Base-by-base conservation (phyloP, 2,113 vertebrate species). In the Prochilodus magdalenae region DNA sequence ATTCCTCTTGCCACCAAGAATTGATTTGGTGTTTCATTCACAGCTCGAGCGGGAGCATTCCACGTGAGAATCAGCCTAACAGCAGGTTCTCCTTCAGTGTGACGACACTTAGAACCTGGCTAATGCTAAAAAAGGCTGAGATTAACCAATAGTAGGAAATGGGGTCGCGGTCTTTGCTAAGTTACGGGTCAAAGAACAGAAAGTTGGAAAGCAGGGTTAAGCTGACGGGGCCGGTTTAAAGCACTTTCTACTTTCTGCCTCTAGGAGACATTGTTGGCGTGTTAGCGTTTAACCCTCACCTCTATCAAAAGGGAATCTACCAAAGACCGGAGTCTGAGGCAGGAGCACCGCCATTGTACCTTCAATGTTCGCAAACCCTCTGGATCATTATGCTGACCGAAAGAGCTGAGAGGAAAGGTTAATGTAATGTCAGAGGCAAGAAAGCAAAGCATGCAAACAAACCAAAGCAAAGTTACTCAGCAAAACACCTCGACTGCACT, bases 321-420 rank as follows among this genome's bases (percentile, higher is more conserved):
- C 24, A 59, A 84, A 65, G 11, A 2, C 29, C 18, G 27, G 8
- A 10, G 53, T 26, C 13, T 55, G 60, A 72, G 22, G 70, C 65
- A 70, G 76, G 29, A 44, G 4, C 67, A 57, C 62, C 69, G 59
- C 59, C 70, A 36, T 72, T 55, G 70, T 4, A 55, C 53, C 74
- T 77, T 63, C 66, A n/a, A 33, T 55, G 72, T n/a, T 73, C 73
- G 18, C 75, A 22, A 59, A 73, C 72, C 70, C 73, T 53, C 51
- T 20, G 13, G 40, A 33, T 60, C 63, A 62, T 49, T 30, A 67
- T 40, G 76, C n/a, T 53, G 40, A 76, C 79, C n/a, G 36, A 24
- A 55, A 16, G 51, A 59, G 49, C 40, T 49, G 62, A 73, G 57
- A 77, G 71, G 36, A 81, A 83, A 77, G 81, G 83, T 80, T 44